Percentiles rank a stretch among this genome's conserved stretches.
Evolutionary conservation across 2,113 vertebrate genomes (phyloP).

Genomic region (Danionella cerebrum): DNA sequence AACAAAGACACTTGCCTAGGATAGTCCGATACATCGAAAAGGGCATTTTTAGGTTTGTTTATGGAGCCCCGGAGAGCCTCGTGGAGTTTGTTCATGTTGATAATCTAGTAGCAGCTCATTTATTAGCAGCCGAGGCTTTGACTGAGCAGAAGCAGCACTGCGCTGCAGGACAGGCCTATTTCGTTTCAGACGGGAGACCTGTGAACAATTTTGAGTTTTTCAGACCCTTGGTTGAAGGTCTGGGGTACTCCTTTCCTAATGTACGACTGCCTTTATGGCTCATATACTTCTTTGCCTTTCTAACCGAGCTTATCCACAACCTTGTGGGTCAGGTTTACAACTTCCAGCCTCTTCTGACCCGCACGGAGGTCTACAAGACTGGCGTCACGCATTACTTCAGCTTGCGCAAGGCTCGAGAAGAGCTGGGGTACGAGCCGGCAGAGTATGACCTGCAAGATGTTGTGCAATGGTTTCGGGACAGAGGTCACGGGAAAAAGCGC

Average conservation of each 20-base stretch:
- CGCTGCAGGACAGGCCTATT: slow-evolving; percentile 87
- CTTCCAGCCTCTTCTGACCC: slow-evolving; percentile 90
- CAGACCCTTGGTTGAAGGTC: slow-evolving; percentile 80
- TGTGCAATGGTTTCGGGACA: slow-evolving; percentile 78
- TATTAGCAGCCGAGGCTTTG: slow-evolving; percentile 75
- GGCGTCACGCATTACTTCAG: slow-evolving; percentile 90
- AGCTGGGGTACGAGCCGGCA: slow-evolving; percentile 76
- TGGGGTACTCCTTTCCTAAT: slow-evolving; percentile 82
- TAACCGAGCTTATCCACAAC: slow-evolving; percentile 76
- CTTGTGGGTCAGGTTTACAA: slow-evolving; percentile 73
- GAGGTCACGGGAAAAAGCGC: slow-evolving; percentile 64
- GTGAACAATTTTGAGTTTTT: slow-evolving; percentile 96
- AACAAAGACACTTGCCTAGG: slow-evolving; percentile 88
- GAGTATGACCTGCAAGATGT: slow-evolving; percentile 73
- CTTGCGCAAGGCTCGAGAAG: slow-evolving; percentile 75
- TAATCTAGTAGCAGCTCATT: slow-evolving; percentile 81
- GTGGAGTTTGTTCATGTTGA: slow-evolving; percentile 94
- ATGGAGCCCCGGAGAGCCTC: slow-evolving; percentile 73
- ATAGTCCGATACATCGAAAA: slow-evolving; percentile 81
- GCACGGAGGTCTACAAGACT: slow-evolving; percentile 90
- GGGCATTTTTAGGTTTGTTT: slow-evolving; percentile 84
- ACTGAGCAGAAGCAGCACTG: slow-evolving; percentile 55
- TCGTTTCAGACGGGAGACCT: slow-evolving; percentile 84
- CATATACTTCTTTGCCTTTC: slow-evolving; percentile 80
- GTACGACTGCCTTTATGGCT: slow-evolving; percentile 73